These are phyloP conservation scores for Sebastes taczanowskii DNA, from an alignment of 2,797 vertebrate genomes.

Conservation along the genomic window DNA sequence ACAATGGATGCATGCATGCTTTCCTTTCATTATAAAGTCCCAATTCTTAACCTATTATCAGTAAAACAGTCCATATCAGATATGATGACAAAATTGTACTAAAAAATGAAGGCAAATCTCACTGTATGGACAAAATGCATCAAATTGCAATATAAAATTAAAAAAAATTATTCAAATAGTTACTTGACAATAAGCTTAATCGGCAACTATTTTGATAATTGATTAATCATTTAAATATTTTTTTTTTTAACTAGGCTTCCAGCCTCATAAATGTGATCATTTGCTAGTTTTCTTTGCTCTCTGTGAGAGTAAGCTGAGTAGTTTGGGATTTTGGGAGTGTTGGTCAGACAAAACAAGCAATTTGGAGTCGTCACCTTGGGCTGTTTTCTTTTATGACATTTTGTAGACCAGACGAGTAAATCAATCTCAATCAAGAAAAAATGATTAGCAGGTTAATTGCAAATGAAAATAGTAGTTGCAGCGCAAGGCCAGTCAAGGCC, in stretches of 20 bases:
- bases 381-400: not conserved
- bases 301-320: not conserved
- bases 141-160: not conserved
- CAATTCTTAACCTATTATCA: not conserved
- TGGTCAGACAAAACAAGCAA: not conserved
- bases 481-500: not conserved
- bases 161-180: not conserved
- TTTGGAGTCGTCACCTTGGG: not conserved
- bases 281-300: not conserved
- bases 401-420: not conserved
- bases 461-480: not conserved
- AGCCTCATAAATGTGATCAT: not conserved
- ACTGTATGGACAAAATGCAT: fast-evolving
- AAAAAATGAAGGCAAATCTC: fast-evolving
- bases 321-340: not conserved
- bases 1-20: not conserved
- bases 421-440: not conserved
- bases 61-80: not conserved
- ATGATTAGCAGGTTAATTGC: not conserved
- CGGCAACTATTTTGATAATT: not conserved
- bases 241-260: not conserved
- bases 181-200: not conserved
- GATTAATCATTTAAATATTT: not conserved
- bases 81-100: not conserved
- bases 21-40: not conserved